phyloP scores from a whole-genome alignment of 1,140 invertebrate genomes.

The Bombus confusus region DNA sequence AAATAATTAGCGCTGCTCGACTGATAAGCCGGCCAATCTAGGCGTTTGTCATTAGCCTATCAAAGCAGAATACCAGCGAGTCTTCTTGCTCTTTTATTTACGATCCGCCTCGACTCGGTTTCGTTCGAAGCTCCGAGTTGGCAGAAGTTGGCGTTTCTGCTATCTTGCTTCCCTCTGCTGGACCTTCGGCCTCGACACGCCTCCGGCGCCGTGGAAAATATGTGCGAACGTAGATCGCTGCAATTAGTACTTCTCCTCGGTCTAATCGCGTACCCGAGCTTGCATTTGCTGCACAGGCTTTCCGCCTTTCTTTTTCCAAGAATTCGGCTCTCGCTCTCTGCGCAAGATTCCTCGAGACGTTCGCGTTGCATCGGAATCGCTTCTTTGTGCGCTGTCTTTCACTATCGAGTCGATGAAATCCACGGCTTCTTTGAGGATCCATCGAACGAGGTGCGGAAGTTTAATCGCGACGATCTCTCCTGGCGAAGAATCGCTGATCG shows the following conservation, averaged over 20 bases:
- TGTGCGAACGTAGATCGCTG: constrained; percentile 71
- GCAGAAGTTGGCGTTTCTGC: not conserved
- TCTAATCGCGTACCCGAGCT: not conserved
- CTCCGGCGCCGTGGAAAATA: constrained; percentile 70
- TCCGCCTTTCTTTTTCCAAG: too few relatives aligned
- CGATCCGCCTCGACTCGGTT: not conserved
- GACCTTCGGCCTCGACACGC: constrained; percentile 62
- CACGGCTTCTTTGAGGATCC: too few relatives aligned
- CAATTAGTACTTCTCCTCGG: constrained; percentile 76
- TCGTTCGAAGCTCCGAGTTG: not conserved
- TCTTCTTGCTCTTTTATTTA: constrained; percentile 46
- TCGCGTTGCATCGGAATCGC: fast-evolving
- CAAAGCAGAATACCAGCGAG: constrained; percentile 74
- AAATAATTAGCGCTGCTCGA: constrained; percentile 81
- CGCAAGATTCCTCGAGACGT: too few relatives aligned
- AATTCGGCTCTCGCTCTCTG: too few relatives aligned
- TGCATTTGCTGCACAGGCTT: too few relatives aligned
- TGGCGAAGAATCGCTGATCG: too few relatives aligned
- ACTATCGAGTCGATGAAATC: too few relatives aligned
- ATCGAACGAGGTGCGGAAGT: too few relatives aligned
- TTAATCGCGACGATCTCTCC: too few relatives aligned
- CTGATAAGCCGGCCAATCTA: constrained; percentile 81
- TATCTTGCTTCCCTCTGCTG: constrained; percentile 47
- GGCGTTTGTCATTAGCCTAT: constrained; percentile 82
- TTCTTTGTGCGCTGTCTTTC: too few relatives aligned